A percentile compares a stretch with the other conserved stretches of the same genome.
Evolutionary conservation across 2,888 invertebrate species (phyloP).

Genomic region (Dyspetes luteomarginatus): DNA sequence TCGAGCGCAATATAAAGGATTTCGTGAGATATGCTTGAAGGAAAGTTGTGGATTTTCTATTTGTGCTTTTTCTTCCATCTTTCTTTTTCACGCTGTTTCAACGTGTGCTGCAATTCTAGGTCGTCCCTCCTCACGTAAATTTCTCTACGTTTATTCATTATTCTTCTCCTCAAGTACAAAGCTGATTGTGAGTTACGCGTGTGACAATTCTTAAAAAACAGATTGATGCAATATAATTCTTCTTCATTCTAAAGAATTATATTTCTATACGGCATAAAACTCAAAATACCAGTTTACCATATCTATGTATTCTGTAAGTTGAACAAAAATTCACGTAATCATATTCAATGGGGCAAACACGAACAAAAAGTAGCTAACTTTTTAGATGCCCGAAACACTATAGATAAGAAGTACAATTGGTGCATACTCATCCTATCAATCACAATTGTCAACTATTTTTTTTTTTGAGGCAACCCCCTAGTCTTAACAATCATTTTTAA

Average conservation of each 20-base stretch:
- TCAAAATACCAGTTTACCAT: background rate
- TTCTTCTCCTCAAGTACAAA: background rate
- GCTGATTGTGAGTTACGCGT: background rate
- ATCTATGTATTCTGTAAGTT: background rate
- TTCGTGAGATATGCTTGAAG: slow-evolving; percentile 38
- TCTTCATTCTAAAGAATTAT: background rate
- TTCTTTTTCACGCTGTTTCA: background rate
- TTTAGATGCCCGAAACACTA: too few relatives aligned
- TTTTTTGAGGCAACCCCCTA: too few relatives aligned
- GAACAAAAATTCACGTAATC: background rate
- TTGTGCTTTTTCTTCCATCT: background rate
- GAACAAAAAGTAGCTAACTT: too few relatives aligned
- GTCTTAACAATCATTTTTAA: too few relatives aligned
- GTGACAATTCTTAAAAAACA: background rate
- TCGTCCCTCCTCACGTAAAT: background rate
- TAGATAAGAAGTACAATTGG: too few relatives aligned
- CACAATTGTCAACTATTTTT: too few relatives aligned
- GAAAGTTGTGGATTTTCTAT: slow-evolving; percentile 43
- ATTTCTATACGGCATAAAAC: background rate
- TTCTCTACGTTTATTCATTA: background rate
- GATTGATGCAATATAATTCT: background rate
- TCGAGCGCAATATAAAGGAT: slow-evolving; percentile 60
- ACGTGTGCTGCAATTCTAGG: background rate
- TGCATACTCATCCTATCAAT: too few relatives aligned
- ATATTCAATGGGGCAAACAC: background rate